Conservation (phyloP, 64 coral and sea anemone genomes). For the Dendrophyllia cribrosa region DNA sequence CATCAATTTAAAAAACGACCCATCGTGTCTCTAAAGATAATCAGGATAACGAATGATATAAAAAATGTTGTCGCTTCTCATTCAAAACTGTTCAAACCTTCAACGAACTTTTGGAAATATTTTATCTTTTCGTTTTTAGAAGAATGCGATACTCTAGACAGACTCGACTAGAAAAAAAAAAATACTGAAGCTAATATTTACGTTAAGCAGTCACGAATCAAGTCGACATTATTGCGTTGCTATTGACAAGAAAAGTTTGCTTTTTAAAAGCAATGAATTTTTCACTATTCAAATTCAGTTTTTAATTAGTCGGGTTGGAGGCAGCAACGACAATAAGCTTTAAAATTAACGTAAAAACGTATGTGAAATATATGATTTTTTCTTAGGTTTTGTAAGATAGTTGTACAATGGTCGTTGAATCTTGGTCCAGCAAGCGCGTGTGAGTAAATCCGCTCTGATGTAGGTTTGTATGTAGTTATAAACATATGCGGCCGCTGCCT, state of each 20-base stretch:
- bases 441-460: too few species aligned
- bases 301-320: neutral
- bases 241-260: neutral
- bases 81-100: too few species aligned
- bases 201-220: neutral
- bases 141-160: neutral
- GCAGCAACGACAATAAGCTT: neutral
- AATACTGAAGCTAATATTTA: neutral
- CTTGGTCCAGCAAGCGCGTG: too few species aligned
- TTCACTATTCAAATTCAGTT: slow-evolving; percentile 1
- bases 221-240: neutral
- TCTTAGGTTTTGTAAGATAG: too few species aligned
- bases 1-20: too few species aligned
- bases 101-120: too few species aligned
- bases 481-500: neutral
- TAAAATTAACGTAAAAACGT: neutral
- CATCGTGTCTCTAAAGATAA: too few species aligned
- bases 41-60: too few species aligned
- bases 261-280: neutral
- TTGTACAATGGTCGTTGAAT: too few species aligned
- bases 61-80: too few species aligned
- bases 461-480: neutral
- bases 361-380: too few species aligned
- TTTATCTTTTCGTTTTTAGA: too few species aligned
- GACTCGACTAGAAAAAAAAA: neutral